Evolutionary conservation across 2,888 invertebrate genomes (phyloP).

Genomic region (Ennomos fuscantarius): DNA sequence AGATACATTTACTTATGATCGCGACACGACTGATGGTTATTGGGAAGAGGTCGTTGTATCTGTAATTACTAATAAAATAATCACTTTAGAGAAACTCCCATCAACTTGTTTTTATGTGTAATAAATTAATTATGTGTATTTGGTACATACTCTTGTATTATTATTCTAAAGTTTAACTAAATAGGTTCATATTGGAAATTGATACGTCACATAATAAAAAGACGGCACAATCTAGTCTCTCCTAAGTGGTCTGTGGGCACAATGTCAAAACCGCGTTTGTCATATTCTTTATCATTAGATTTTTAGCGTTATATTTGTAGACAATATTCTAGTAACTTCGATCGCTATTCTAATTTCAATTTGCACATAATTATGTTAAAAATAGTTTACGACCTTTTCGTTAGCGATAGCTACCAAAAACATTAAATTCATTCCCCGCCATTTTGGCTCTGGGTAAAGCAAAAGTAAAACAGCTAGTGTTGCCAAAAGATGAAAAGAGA

Average conservation of each 20-base stretch:
- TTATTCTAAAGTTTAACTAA: not conserved
- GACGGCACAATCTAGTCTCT: too few species aligned
- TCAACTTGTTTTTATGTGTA: too few species aligned
- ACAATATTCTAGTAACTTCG: slow-evolving; percentile 3
- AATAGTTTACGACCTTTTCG: not conserved
- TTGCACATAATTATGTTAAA: not conserved
- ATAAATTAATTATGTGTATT: too few species aligned
- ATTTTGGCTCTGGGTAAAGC: slow-evolving; percentile 19
- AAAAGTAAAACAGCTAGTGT: slow-evolving; percentile 24
- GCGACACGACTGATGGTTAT: too few species aligned
- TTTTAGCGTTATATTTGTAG: too few species aligned
- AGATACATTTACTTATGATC: too few species aligned
- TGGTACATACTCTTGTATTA: too few species aligned
- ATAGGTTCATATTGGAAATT: slow-evolving; percentile 13
- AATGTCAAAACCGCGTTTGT: slow-evolving; percentile 15
- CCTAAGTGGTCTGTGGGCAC: too few species aligned
- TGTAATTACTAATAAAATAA: too few species aligned
- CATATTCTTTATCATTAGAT: not conserved
- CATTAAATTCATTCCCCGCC: slow-evolving; percentile 21
- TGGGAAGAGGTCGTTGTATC: too few species aligned
- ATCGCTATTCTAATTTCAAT: slow-evolving; percentile 20
- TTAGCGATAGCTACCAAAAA: not conserved
- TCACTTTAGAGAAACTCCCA: too few species aligned
- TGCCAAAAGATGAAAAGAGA: slow-evolving; percentile 24
- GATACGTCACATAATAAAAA: slow-evolving; percentile 8